Conservation (phyloP, 64 coral and sea anemone genomes). For the Montipora cactus region DNA sequence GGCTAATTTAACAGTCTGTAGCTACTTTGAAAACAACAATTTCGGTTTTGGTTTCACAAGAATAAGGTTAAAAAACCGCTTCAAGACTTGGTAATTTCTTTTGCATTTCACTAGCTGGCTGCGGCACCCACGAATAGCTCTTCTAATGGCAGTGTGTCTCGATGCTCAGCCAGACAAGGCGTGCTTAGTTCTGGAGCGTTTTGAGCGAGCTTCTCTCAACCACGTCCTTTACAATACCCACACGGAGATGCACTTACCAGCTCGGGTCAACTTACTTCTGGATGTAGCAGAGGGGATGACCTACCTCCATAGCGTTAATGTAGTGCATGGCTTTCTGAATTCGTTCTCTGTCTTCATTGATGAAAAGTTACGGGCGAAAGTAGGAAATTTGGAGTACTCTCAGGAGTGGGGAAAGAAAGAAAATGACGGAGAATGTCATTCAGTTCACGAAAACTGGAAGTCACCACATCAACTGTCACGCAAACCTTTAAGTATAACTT, state of each 20-base stretch:
- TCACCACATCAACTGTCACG: conserved; percentile 64
- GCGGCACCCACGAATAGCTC: conserved; percentile 72
- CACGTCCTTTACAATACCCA: conserved; percentile 70
- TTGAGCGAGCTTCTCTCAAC: conserved; percentile 70
- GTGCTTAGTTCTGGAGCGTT: conserved; percentile 70
- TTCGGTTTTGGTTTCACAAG: too few species aligned
- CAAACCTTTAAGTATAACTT: conserved; percentile 29
- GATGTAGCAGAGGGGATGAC: conserved; percentile 82
- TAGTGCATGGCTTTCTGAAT: conserved; percentile 88
- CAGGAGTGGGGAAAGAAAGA: conserved; percentile 42
- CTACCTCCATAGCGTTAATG: conserved; percentile 59
- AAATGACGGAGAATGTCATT: background rate
- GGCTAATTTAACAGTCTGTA: too few species aligned
- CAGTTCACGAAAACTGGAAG: conserved; percentile 80
- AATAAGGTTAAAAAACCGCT: background rate
- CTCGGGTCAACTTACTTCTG: conserved; percentile 31
- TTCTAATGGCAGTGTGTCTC: conserved; percentile 72
- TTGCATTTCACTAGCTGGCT: conserved; percentile 62
- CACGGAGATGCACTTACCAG: conserved; percentile 36
- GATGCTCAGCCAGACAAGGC: conserved; percentile 12
- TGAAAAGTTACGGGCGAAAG: conserved; percentile 73
- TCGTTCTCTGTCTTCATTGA: conserved; percentile 70
- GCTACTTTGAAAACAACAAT: too few species aligned
- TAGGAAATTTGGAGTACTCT: conserved; percentile 73
- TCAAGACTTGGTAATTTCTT: background rate